phyloP scores from a whole-genome alignment of 2,888 invertebrate genomes.

The Drosophila pseudotalamancana region DNA sequence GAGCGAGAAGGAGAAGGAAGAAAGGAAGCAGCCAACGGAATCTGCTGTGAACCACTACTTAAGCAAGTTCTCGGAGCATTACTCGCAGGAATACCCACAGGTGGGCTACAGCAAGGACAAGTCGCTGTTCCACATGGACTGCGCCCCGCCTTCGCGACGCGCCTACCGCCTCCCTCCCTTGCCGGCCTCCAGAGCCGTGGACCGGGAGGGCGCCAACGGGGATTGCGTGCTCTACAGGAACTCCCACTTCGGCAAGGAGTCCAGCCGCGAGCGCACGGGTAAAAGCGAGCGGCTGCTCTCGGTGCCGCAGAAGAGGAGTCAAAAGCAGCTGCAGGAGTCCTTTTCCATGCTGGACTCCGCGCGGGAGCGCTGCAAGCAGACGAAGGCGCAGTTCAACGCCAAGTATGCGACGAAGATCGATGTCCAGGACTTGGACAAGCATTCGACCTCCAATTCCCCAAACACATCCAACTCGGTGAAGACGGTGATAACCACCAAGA shows the following conservation, averaged over 20 bases:
- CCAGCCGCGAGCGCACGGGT: background rate
- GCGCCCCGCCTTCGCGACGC: background rate
- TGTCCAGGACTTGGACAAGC: no score
- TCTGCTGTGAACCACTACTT: no score
- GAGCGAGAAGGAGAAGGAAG: no score
- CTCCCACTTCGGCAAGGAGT: background rate
- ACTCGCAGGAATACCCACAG: background rate
- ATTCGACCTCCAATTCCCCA: slow-evolving; percentile 42
- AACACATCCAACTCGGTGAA: slow-evolving; percentile 30
- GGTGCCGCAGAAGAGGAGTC: background rate
- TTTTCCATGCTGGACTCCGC: slow-evolving; percentile 8
- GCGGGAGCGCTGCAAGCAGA: slow-evolving; percentile 1
- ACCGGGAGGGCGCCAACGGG: background rate
- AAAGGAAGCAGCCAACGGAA: no score
- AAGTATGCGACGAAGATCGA: slow-evolving; percentile 22
- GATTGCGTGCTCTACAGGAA: slow-evolving; percentile 34
- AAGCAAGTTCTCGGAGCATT: background rate
- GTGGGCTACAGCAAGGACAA: background rate
- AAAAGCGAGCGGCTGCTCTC: background rate
- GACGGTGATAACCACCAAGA: slow-evolving; percentile 62
- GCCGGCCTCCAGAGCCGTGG: background rate
- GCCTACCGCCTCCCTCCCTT: background rate
- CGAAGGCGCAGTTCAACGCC: background rate
- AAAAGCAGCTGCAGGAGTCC: background rate
- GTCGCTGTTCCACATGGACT: background rate